Conservation (phyloP, 2,888 invertebrate genomes). For the Syrphus vitripennis region DNA sequence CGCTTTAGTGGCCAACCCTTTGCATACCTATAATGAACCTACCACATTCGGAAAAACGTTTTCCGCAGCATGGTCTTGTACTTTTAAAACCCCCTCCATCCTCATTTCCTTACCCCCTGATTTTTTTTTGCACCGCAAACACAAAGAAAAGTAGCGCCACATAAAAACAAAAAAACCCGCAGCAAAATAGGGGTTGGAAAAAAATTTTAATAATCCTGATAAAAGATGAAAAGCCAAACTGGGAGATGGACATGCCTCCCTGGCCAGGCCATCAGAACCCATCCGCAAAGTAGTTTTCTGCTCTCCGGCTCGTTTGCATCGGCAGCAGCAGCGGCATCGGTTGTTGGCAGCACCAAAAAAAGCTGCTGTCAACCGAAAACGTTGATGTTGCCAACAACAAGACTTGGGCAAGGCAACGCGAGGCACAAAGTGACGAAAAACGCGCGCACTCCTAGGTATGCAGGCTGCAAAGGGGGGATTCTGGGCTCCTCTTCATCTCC, state of each 20-base stretch:
- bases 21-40: conserved; percentile 67
- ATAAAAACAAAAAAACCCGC: conserved; percentile 29
- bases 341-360: conserved; percentile 27
- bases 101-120: neutral
- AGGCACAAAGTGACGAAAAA: conserved; percentile 50
- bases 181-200: conserved; percentile 24
- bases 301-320: conserved; percentile 36
- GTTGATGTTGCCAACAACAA: conserved; percentile 65
- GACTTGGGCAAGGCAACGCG: conserved; percentile 36
- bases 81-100: conserved; percentile 17
- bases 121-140: conserved; percentile 32
- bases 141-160: conserved; percentile 63
- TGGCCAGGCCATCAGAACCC: conserved; percentile 29
- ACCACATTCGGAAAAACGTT: conserved; percentile 70
- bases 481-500: neutral
- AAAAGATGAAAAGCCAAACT: conserved; percentile 68
- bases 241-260: conserved; percentile 20
- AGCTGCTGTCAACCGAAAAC: conserved; percentile 55
- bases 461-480: neutral
- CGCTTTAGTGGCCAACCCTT: conserved; percentile 21
- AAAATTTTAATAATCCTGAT: conserved; percentile 67
- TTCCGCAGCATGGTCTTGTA: conserved; percentile 70
- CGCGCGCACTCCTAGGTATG: conserved; percentile 56
- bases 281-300: conserved; percentile 40
- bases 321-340: neutral